Conservation (phyloP, 2,797 vertebrate species). For the Gadopsis marmoratus region DNA sequence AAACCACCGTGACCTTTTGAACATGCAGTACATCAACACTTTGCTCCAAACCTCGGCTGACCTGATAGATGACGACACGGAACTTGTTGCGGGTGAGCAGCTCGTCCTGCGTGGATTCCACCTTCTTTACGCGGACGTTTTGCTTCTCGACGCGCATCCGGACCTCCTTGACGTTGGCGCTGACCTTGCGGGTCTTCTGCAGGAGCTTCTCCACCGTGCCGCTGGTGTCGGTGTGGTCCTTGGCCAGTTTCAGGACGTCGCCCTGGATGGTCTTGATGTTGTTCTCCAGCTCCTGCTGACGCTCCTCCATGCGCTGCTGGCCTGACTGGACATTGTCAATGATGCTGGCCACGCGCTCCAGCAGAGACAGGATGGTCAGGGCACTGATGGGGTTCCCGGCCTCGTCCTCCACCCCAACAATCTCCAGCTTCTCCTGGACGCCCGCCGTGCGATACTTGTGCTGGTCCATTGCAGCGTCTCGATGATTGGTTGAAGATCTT, state of each 20-base stretch:
- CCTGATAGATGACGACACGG: conserved; percentile 98
- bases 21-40: background rate
- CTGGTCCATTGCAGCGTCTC: conserved; percentile 68
- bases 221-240: conserved; percentile 91
- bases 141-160: conserved; percentile 94
- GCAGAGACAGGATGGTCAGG: conserved; percentile 93
- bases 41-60: conserved; percentile 59
- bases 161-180: conserved; percentile 95
- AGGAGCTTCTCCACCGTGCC: conserved; percentile 92
- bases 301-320: conserved; percentile 96
- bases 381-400: conserved; percentile 90
- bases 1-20: background rate
- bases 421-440: conserved; percentile 81
- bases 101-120: conserved; percentile 95
- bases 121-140: conserved; percentile 89
- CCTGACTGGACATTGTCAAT: conserved; percentile 95
- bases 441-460: conserved; percentile 67
- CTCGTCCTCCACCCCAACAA: conserved; percentile 88
- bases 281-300: conserved; percentile 92
- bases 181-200: conserved; percentile 95
- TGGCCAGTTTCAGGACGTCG: conserved; percentile 92
- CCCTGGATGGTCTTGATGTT: conserved; percentile 94
- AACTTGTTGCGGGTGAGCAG: conserved; percentile 99
- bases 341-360: conserved; percentile 95
- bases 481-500: background rate